Percentiles rank a stretch among this genome's conserved stretches.
These are phyloP conservation scores for Neodiprion lecontei DNA, from an alignment of 1,140 invertebrate species.

Conservation along the genomic window DNA sequence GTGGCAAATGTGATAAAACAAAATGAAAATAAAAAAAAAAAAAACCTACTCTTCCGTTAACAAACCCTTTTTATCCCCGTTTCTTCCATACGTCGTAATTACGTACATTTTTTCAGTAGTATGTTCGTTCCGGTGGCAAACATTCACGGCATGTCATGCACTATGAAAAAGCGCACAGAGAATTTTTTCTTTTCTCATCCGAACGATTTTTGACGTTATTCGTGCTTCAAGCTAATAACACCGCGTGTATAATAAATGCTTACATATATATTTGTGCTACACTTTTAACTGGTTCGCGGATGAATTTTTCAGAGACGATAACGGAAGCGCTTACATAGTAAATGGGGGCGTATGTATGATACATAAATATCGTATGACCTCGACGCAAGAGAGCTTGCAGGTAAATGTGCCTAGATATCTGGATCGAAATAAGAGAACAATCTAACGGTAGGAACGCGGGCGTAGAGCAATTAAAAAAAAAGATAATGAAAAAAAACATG, in stretches of 20 bases:
- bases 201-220: too few relatives aligned
- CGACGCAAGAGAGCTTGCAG: not conserved
- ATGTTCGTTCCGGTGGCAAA: too few relatives aligned
- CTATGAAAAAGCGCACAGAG: too few relatives aligned
- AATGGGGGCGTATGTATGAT: not conserved
- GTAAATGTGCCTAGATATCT: not conserved
- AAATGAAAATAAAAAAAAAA: constrained; percentile 4
- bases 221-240: too few relatives aligned
- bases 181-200: too few relatives aligned
- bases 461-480: too few relatives aligned
- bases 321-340: not conserved
- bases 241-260: too few relatives aligned
- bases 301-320: constrained; percentile 3
- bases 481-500: too few relatives aligned
- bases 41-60: not conserved
- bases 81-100: not conserved
- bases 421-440: constrained; percentile 5
- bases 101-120: too few relatives aligned
- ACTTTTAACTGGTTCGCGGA: not conserved
- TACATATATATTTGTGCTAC: too few relatives aligned
- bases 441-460: not conserved
- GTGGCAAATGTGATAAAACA: not conserved
- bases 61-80: not conserved
- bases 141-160: too few relatives aligned
- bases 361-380: not conserved